These are phyloP conservation scores for Poecile montanus DNA, from an alignment of 2,797 vertebrate species.

Conservation along the genomic window DNA sequence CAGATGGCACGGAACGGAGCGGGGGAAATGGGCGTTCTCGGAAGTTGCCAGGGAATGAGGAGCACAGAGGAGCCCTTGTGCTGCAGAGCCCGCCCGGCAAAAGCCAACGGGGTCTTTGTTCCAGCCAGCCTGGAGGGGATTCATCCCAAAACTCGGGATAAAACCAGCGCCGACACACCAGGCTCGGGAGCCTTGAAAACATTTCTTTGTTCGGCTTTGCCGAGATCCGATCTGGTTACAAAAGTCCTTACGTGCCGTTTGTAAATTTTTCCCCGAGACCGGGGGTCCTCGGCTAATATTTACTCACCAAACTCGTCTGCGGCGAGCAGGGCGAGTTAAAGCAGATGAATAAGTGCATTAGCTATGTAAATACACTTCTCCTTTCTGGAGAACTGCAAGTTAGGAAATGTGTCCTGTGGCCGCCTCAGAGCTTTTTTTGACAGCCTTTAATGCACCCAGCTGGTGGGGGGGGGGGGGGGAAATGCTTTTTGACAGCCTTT, in stretches of 20 bases:
- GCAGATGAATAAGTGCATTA: neutral
- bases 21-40: neutral
- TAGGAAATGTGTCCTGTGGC: neutral
- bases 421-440: neutral
- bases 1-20: slow-evolving; percentile 20
- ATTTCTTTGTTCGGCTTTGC: slow-evolving; percentile 46
- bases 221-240: neutral
- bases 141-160: neutral
- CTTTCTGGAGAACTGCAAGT: neutral
- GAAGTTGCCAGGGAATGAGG: slow-evolving; percentile 23
- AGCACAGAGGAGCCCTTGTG: slow-evolving; percentile 41
- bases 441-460: neutral
- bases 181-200: neutral
- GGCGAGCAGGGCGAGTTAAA: neutral
- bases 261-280: neutral
- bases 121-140: slow-evolving; percentile 8
- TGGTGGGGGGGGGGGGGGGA: accelerated
- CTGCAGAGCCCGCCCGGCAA: slow-evolving; percentile 28
- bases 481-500: neutral
- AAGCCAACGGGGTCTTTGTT: slow-evolving; percentile 24
- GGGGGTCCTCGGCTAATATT: neutral
- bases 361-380: neutral
- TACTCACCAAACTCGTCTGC: neutral
- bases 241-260: neutral
- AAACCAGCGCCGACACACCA: neutral